Evolutionary conservation across 2,888 invertebrate species (phyloP).

Genomic region (Stenolophus ochropezus): DNA sequence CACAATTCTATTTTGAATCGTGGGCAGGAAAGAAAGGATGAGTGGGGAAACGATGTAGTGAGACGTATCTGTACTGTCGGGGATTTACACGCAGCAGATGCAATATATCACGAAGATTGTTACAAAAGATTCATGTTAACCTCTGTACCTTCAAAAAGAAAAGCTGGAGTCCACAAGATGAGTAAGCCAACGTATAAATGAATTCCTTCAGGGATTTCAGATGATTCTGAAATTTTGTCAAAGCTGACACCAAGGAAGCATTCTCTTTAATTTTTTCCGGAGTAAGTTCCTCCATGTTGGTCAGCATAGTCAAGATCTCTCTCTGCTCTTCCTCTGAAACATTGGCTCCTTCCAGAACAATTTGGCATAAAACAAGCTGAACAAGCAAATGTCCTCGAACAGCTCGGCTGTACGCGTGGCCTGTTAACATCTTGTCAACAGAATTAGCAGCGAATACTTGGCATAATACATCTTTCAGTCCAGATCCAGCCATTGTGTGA

Average conservation of each 20-base stretch:
- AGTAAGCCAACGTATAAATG: too few species aligned
- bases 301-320: not conserved
- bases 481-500: conserved; percentile 63
- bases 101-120: too few species aligned
- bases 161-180: conserved; percentile 52
- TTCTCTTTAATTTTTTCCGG: conserved; percentile 22
- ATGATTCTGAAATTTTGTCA: conserved; percentile 61
- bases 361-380: conserved; percentile 59
- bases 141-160: conserved; percentile 58
- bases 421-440: conserved; percentile 62
- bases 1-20: too few species aligned
- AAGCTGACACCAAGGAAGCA: conserved; percentile 20
- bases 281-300: conserved; percentile 45
- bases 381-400: conserved; percentile 62
- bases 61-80: too few species aligned
- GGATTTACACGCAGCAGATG: too few species aligned
- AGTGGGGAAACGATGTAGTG: too few species aligned
- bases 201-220: conserved; percentile 54
- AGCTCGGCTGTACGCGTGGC: conserved; percentile 61
- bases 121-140: conserved; percentile 56
- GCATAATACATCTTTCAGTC: conserved; percentile 62
- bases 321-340: conserved; percentile 50
- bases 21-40: too few species aligned
- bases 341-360: conserved; percentile 53
- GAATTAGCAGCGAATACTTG: conserved; percentile 62